Base-by-base conservation (phyloP, 2,797 vertebrate genomes). In the Sebastes itinus region DNA sequence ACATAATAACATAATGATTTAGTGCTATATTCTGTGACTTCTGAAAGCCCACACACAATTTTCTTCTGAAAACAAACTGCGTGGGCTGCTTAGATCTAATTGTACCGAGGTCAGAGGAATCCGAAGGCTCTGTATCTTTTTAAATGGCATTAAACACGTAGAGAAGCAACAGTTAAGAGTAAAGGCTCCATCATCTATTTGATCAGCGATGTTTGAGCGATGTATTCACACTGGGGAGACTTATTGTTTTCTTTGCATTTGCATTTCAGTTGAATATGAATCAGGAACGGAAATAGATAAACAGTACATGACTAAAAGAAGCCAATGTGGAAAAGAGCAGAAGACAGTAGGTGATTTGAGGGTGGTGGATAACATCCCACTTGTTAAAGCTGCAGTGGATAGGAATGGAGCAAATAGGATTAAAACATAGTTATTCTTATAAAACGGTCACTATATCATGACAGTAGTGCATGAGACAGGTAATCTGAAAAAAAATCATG, bases 261-360 rank as follows among this genome's bases (percentile, higher is more conserved):
- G 12, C 56, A 80, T 65, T 74, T 75, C 13, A 54, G 49, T 33
- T 63, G n/a, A 84, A 75, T 62, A 23, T 61, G 59, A 87, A 77
- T 56, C 23, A 27, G 64, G 9, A 63, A 1, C 9, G 8, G 9
- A 73, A 38, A 18, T 56, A 61, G 35, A 22, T 22, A 46, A 18
- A 46, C 42, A 27, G 38, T 8, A 54, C 11, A 9, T 62, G 78
- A 73, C 59, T 28, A 12, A 60, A 56, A 10, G 38, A 82, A 33
- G 9, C 58, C 38, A 73, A 33, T 38, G 58, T n/a, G 69, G 52
- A 18, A 61, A 73, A 28, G 33, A 58, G 64, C 52, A 61, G 12
- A 25, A 49, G 18, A 49, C 46, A 49, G 46, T 20, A 49, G 46
- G 46, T 7, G 46, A 49, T 20, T 49, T 49, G 0, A 18, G 25